These are phyloP conservation scores for Sarcophaga subvicina DNA, from an alignment of 2,888 invertebrate genomes.

Conservation along the genomic window DNA sequence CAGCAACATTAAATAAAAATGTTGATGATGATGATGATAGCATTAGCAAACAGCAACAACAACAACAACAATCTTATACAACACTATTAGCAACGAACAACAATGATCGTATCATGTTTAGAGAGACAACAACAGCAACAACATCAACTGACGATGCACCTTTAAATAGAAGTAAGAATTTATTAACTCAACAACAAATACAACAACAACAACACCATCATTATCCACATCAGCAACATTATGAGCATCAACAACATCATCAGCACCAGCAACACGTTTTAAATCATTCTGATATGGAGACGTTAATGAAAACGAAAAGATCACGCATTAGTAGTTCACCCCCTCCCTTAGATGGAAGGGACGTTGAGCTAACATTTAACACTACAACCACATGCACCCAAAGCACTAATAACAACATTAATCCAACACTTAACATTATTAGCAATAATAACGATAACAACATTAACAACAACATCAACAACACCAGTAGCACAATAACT, in stretches of 20 bases:
- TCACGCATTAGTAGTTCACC: constrained; percentile 77
- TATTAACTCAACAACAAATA: constrained; percentile 65
- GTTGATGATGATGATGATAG: constrained; percentile 62
- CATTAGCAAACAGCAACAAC: neutral
- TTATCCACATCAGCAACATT: constrained; percentile 42
- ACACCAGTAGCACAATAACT: constrained; percentile 60
- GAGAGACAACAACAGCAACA: constrained; percentile 65
- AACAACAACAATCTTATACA: constrained; percentile 18
- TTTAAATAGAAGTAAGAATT: constrained; percentile 28
- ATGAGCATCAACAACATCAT: constrained; percentile 52
- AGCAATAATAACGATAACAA: neutral
- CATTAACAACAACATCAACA: constrained; percentile 32
- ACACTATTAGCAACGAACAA: constrained; percentile 48
- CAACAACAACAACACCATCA: constrained; percentile 51
- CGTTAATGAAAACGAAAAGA: constrained; percentile 63
- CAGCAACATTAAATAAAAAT: constrained; percentile 77
- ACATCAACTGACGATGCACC: constrained; percentile 47
- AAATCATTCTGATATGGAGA: constrained; percentile 59
- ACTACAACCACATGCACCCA: constrained; percentile 50
- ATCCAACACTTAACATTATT: constrained; percentile 63
- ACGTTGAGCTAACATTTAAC: constrained; percentile 83
- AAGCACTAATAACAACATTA: constrained; percentile 63
- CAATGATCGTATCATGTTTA: constrained; percentile 62
- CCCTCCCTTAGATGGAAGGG: constrained; percentile 87
- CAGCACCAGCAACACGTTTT: constrained; percentile 60